phyloP scores from a whole-genome alignment of 2,113 vertebrate genomes.

The Pao palembangensis region DNA sequence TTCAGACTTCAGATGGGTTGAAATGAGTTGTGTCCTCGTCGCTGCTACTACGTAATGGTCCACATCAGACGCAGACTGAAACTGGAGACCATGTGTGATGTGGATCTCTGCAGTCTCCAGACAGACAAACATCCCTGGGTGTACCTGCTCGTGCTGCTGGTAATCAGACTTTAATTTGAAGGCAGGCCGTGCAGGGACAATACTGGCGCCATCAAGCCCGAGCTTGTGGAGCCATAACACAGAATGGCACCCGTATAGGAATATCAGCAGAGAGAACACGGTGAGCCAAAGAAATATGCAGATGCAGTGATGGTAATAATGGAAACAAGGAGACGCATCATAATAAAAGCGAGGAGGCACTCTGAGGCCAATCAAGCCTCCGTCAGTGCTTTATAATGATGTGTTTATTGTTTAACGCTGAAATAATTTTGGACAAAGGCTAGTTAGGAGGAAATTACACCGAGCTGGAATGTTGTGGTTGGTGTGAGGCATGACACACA shows the following conservation, averaged over 20 bases:
- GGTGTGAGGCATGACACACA: neutral
- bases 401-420: neutral
- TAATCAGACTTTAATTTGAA: slow-evolving; percentile 55
- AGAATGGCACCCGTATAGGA: slow-evolving; percentile 22
- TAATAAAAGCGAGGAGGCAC: slow-evolving; percentile 21
- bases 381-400: slow-evolving; percentile 20
- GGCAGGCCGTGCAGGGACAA: slow-evolving; percentile 21
- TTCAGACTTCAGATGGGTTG: slow-evolving; percentile 20
- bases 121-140: slow-evolving; percentile 11
- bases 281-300: slow-evolving; percentile 23
- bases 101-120: neutral
- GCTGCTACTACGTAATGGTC: slow-evolving; percentile 22
- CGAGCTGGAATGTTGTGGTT: neutral
- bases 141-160: slow-evolving; percentile 24
- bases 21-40: slow-evolving; percentile 31
- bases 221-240: slow-evolving; percentile 20
- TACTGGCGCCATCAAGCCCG: slow-evolving; percentile 28
- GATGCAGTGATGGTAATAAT: slow-evolving; percentile 33
- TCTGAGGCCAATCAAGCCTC: slow-evolving; percentile 16
- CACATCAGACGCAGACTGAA: neutral
- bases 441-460: neutral
- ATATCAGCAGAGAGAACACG: slow-evolving; percentile 22
- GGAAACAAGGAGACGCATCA: slow-evolving; percentile 27
- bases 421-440: neutral
- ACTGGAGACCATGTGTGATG: neutral